Conservation (phyloP, 2,797 vertebrate genomes). For the Phrynocephalus vlangalii region DNA sequence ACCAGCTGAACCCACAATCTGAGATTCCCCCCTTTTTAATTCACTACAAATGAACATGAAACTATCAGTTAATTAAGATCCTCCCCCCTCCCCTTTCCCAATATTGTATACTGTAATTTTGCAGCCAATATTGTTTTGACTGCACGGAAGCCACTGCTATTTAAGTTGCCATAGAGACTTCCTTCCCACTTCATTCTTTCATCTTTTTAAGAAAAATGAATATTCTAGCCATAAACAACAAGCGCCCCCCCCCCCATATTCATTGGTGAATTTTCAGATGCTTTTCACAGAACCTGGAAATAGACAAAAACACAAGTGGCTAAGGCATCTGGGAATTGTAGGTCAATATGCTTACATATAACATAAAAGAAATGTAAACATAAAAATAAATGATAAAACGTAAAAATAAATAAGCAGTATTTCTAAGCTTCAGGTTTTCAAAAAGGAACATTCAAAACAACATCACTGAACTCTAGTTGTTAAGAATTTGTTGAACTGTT, state of each 20-base stretch:
- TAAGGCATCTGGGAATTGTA: too few relatives aligned
- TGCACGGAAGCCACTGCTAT: too few relatives aligned
- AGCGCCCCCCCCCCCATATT: too few relatives aligned
- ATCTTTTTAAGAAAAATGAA: not conserved
- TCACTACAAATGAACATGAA: slow-evolving; percentile 24
- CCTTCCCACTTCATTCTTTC: not conserved
- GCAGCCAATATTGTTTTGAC: not conserved
- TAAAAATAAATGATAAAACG: too few relatives aligned
- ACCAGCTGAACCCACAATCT: not conserved
- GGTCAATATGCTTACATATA: too few relatives aligned
- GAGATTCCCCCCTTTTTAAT: slow-evolving; percentile 8
- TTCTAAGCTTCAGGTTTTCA: too few relatives aligned
- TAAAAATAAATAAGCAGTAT: too few relatives aligned
- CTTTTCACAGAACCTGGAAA: not conserved
- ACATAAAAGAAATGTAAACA: too few relatives aligned
- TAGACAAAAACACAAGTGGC: too few relatives aligned
- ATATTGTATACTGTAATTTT: not conserved
- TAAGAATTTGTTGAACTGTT: not conserved
- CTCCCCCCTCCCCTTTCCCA: not conserved
- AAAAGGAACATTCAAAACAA: too few relatives aligned
- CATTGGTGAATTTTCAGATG: not conserved
- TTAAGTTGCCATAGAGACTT: not conserved
- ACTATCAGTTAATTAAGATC: not conserved
- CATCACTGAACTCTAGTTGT: not conserved
- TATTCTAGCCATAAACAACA: too few relatives aligned